These are phyloP conservation scores for Antechinus flavipes DNA, from an alignment of 2,113 vertebrate species.

Conservation along the genomic window DNA sequence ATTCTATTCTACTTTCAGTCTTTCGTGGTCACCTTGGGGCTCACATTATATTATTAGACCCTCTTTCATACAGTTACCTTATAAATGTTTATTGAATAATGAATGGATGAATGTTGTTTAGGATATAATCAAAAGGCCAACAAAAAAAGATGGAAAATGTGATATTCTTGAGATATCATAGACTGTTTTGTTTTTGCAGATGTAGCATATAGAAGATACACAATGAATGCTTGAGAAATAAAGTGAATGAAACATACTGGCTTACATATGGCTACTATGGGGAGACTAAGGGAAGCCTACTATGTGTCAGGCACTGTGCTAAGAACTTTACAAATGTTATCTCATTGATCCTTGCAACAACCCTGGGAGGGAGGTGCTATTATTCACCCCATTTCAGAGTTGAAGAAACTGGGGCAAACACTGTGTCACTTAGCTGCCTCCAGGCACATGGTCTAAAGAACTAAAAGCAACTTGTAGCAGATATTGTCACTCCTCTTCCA, in stretches of 20 bases:
- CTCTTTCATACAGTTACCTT: not conserved
- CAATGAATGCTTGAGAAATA: not conserved
- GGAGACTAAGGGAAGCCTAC: not conserved
- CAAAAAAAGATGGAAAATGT: not conserved
- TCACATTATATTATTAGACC: not conserved
- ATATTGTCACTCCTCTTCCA: conserved; percentile 22
- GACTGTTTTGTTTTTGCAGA: not conserved
- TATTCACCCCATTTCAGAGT: not conserved
- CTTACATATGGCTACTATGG: not conserved
- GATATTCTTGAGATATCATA: not conserved
- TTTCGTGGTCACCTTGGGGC: not conserved
- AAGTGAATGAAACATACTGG: not conserved
- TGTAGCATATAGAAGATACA: not conserved
- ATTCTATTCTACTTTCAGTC: not conserved
- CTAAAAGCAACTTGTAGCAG: not conserved
- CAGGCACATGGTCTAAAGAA: conserved; percentile 17
- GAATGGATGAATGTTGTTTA: not conserved
- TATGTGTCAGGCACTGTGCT: not conserved
- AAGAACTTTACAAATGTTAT: not conserved
- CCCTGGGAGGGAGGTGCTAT: not conserved
- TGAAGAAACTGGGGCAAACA: not conserved
- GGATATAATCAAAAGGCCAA: not conserved
- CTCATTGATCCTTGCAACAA: not conserved
- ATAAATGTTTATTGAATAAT: not conserved
- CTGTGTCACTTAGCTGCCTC: not conserved